Evolutionary conservation across 2,888 invertebrate genomes (phyloP), one percentile per base, ranked within the genome.

Genomic region (Dermolepida albohirtum): DNA sequence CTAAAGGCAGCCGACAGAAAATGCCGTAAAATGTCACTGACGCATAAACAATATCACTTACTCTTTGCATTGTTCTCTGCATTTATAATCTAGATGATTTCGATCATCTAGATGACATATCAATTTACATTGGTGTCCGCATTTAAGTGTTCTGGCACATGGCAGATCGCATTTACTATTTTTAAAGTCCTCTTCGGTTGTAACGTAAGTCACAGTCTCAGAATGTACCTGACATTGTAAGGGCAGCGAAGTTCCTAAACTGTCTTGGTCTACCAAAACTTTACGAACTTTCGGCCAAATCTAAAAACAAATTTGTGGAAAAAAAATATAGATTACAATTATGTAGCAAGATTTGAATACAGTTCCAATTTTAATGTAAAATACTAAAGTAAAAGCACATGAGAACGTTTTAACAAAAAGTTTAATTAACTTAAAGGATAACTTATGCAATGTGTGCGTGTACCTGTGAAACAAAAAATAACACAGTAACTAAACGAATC

Each of bases 61-160:
- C 87, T 84, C 86, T 73, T 80, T 82, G 76, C 89, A 90, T 22
- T 77, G 76, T 70, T 83, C 77, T 22, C 69, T 76, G 76, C 90
- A 90, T 66, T 79, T 79, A 17, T 84, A 85, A 0, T 74, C 54
- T 0, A 59, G 27, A 74, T 92, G 91, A 0, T 84, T 80, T 22
- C 83, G 79, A 72, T 91, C 89, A 57, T 82, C 81, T 1, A 84
- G 80, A 75, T 92, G 92, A 76, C 92, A 92, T n/a, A 86, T 74
- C 41, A 83, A 81, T 0, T 80, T 79, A 79, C 92, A 93, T 1
- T 73, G 75, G 78, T 93, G 92, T 0, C 88, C 89, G 77, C 92
- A 93, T 0, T 73, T 66, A 51, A 90, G 78, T 6, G 39, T 14
- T 11, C 44, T 66, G 16, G 84, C 82, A 77, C 92, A 93, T 14